Conservation (phyloP, 2,113 vertebrate genomes). For the Sorex araneus region DNA sequence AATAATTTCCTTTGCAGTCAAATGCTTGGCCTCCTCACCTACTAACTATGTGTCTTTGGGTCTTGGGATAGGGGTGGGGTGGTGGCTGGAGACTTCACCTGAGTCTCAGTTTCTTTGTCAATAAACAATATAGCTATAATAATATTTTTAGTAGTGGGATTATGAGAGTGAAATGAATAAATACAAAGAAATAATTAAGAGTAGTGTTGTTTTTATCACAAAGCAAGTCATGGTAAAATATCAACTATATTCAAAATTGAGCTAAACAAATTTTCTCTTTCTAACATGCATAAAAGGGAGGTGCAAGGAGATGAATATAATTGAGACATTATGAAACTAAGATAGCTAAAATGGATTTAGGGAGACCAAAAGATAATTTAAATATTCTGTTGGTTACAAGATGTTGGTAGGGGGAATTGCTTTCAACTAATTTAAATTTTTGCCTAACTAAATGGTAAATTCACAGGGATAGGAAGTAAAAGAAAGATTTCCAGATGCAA, state of each 20-base stretch:
- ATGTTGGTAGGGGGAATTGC: neutral
- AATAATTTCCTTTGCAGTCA: neutral
- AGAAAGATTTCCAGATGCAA: neutral
- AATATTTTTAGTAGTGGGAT: neutral
- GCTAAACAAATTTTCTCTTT: neutral
- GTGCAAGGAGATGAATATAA: neutral
- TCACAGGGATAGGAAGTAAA: neutral
- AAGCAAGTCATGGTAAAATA: neutral
- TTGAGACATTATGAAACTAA: neutral
- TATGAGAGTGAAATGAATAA: neutral
- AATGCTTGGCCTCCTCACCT: neutral
- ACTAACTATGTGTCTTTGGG: neutral
- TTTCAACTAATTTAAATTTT: neutral
- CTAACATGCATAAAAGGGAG: neutral
- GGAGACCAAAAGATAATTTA: conserved; percentile 11
- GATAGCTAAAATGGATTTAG: neutral
- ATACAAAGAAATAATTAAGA: neutral
- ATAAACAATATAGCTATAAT: conserved; percentile 9
- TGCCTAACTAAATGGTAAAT: neutral
- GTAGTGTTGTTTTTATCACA: neutral
- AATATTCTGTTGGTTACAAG: neutral
- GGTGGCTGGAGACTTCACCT: neutral
- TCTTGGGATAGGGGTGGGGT: too few relatives aligned
- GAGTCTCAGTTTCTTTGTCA: conserved; percentile 12
- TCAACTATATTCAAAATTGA: neutral